Evolutionary conservation across 2,888 invertebrate genomes (phyloP).

Genomic region (Himalopsyche anomala): DNA sequence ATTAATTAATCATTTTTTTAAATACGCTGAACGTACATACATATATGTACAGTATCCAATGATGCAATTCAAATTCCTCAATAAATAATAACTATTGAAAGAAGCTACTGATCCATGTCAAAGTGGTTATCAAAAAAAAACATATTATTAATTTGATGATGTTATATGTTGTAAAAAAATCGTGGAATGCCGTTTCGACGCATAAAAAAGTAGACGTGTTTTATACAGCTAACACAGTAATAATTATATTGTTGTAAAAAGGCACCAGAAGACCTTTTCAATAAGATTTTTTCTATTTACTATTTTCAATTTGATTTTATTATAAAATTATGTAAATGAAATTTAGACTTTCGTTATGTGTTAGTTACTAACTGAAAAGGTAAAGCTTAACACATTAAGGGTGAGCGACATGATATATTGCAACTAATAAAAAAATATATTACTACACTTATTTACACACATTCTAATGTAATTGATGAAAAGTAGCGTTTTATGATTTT

Average conservation of each 20-base stretch:
- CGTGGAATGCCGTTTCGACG: neutral
- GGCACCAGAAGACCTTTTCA: neutral
- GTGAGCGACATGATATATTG: too few species aligned
- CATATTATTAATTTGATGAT: neutral
- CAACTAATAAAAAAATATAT: too few species aligned
- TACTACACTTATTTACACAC: too few species aligned
- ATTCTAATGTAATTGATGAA: too few species aligned
- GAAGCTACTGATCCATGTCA: neutral
- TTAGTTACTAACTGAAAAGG: neutral
- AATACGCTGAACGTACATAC: neutral
- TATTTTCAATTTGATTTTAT: constrained; percentile 4
- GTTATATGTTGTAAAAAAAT: constrained; percentile 7
- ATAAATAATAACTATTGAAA: constrained; percentile 15
- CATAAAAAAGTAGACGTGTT: neutral
- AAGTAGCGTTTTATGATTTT: too few species aligned
- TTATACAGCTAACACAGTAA: neutral
- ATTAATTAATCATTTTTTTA: neutral
- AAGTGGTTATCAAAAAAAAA: neutral
- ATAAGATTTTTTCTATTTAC: neutral
- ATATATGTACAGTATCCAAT: neutral
- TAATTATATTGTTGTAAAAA: constrained; percentile 22
- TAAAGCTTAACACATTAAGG: neutral
- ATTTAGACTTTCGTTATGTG: neutral
- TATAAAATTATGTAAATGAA: constrained; percentile 9
- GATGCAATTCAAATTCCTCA: constrained; percentile 21